These are phyloP conservation scores for Drosophila serrata DNA, from an alignment of 1,140 invertebrate species.

Conservation along the genomic window DNA sequence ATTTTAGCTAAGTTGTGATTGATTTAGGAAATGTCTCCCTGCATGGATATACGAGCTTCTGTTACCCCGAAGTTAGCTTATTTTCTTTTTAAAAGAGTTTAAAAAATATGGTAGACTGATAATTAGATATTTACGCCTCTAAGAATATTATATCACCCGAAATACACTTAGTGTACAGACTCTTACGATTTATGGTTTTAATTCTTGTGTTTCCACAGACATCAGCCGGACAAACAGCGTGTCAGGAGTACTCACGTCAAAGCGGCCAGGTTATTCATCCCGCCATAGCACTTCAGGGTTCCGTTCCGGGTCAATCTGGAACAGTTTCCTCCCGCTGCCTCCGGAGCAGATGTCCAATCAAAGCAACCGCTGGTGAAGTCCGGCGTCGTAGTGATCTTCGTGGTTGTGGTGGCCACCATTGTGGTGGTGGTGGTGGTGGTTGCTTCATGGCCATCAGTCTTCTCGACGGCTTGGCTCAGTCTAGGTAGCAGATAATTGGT, in stretches of 20 bases:
- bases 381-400: not conserved
- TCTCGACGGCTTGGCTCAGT: conserved; percentile 20
- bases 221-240: not conserved
- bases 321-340: conserved; percentile 71
- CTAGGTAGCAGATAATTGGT: conserved; percentile 25
- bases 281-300: conserved; percentile 72
- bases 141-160: not conserved
- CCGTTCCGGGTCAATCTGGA: conserved; percentile 53
- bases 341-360: conserved; percentile 70
- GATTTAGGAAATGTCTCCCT: no score
- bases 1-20: no score
- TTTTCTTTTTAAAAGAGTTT: no score
- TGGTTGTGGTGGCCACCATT: not conserved
- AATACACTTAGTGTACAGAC: not conserved
- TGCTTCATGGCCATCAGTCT: conserved; percentile 5
- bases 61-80: no score
- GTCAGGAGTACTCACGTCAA: conserved; percentile 46
- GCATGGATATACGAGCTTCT: no score
- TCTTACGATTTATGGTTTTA: not conserved
- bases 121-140: not conserved
- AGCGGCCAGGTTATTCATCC: conserved; percentile 73
- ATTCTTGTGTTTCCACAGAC: not conserved
- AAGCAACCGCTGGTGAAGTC: conserved; percentile 44
- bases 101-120: no score
- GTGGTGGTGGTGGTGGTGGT: not conserved